These are phyloP conservation scores for Galleria mellonella DNA, from an alignment of 1,140 invertebrate genomes.

Conservation along the genomic window DNA sequence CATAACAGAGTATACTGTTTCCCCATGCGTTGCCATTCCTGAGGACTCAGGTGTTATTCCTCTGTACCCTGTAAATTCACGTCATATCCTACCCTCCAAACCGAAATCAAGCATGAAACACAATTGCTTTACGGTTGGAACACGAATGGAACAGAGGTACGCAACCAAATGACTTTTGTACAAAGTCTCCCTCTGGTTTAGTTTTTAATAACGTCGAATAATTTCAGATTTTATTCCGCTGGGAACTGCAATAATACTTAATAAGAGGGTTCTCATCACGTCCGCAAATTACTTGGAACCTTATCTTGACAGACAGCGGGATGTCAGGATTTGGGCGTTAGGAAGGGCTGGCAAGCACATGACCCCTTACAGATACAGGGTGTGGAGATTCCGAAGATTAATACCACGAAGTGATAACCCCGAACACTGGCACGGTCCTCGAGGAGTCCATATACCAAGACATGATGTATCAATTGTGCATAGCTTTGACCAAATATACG, in stretches of 20 bases:
- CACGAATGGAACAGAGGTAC: too few species aligned
- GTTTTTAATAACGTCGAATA: too few species aligned
- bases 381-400: slow-evolving; percentile 31
- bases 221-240: slow-evolving; percentile 33
- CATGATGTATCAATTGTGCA: slow-evolving; percentile 38
- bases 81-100: too few species aligned
- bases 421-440: slow-evolving; percentile 37
- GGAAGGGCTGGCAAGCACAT: slow-evolving; percentile 22
- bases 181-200: too few species aligned
- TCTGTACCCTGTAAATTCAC: too few species aligned
- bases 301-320: slow-evolving; percentile 18
- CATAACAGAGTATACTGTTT: too few species aligned
- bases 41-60: too few species aligned
- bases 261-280: slow-evolving; percentile 29
- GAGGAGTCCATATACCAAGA: slow-evolving; percentile 23
- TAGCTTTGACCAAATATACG: slow-evolving; percentile 38
- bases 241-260: slow-evolving; percentile 29
- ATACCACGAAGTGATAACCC: slow-evolving; percentile 36
- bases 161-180: too few species aligned
- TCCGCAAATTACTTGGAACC: slow-evolving; percentile 34
- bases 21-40: too few species aligned
- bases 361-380: slow-evolving; percentile 42
- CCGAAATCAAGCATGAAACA: too few species aligned
- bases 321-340: slow-evolving; percentile 37
- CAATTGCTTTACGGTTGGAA: too few species aligned